phyloP scores from a whole-genome alignment of 2,797 vertebrate genomes.

The Aselliscus stoliczkanus region DNA sequence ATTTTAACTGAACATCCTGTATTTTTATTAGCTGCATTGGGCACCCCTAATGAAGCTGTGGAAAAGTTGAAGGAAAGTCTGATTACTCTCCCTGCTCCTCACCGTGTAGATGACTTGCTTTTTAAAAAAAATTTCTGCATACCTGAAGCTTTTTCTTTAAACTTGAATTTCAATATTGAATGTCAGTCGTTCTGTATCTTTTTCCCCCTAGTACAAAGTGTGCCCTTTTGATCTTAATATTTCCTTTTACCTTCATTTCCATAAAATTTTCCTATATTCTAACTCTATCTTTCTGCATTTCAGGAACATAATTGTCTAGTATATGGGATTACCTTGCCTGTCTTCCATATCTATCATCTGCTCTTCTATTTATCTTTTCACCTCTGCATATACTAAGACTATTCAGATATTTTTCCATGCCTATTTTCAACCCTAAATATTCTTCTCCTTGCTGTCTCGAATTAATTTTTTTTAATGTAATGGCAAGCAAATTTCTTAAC shows the following conservation, averaged over 20 bases:
- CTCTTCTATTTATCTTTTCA: not conserved
- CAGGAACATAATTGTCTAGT: not conserved
- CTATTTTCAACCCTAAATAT: conserved; percentile 11
- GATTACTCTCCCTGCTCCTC: not conserved
- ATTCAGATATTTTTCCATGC: not conserved
- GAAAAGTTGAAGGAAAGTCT: not conserved
- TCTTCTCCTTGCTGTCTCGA: not conserved
- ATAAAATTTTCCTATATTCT: not conserved
- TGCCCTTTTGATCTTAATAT: not conserved
- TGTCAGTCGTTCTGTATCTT: not conserved
- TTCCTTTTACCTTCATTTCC: conserved; percentile 11
- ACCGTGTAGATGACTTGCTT: not conserved
- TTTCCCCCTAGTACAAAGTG: not conserved
- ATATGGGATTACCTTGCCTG: not conserved
- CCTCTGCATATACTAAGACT: not conserved
- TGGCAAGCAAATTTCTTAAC: not conserved
- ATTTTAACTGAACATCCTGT: not conserved
- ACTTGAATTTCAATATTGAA: not conserved
- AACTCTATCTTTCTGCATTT: not conserved
- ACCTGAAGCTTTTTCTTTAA: not conserved
- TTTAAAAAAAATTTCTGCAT: not conserved
- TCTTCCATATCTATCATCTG: not conserved
- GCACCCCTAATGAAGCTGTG: not conserved
- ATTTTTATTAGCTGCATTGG: not conserved
- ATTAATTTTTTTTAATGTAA: not conserved